Base-by-base conservation (phyloP, 2,888 invertebrate species). In the Hirtodrosophila cameraria region DNA sequence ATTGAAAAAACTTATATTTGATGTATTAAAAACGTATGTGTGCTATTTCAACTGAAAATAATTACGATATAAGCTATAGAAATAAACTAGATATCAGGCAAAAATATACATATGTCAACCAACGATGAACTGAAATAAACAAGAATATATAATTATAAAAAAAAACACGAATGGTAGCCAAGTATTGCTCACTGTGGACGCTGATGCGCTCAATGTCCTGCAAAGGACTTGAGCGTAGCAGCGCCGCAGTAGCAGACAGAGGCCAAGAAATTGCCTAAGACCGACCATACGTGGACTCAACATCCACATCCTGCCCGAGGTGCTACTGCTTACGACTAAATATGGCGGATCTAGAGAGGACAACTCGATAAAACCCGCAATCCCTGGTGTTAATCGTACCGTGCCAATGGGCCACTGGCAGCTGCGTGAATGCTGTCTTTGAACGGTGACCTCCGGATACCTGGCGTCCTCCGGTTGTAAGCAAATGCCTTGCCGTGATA, bases 281-380 rank as follows among this genome's bases (percentile, higher is more conserved):
- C 60, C 60, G 71, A 65, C 50, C 60, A 65, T 60, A 60, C 60
- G 60, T 57, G 60, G 30, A 25, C 7, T 3, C 2, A 4, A 8
- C 28, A 38, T n/a, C 18, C 71, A 70, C 59, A 64, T 58, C 69
- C 64, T 70, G 58, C 69, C 2, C 63, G 69, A 70, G 70, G 70
- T 69, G 69, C 58, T 53, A 43, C 63, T 63, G 69, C 69, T 58
- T 36, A 18, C 30, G 13, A 69, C 68, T 48, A 48, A 68, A 69
- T 68, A 68, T 68, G 68, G 57, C 68, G 63, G 68, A 69, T 68
- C 70, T 69, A 46, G 68, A 68, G 70, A 69, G 63, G 63, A 68
- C 49, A 68, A 69, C 70, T 63, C 68, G 71, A 68, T 68, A 57
- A 69, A 69, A 69, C 63, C 70, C 57, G 63, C 55, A 63, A 65